phyloP scores from a whole-genome alignment of 2,113 vertebrate genomes.

The Vulpes lagopus region DNA sequence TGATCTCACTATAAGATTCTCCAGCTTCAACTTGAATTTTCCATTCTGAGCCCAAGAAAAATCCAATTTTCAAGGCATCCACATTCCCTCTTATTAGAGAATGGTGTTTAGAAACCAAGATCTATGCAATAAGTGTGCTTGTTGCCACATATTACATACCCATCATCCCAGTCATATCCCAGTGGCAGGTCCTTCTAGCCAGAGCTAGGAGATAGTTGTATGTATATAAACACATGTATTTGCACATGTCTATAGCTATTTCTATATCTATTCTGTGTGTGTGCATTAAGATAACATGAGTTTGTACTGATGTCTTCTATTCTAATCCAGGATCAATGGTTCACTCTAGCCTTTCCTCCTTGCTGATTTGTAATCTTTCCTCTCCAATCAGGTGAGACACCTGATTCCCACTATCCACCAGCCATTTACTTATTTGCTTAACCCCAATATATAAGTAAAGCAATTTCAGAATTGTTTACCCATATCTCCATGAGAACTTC shows the following conservation, averaged over 20 bases:
- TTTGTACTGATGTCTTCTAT: not conserved
- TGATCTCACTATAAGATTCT: not conserved
- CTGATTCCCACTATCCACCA: not conserved
- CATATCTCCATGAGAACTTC: not conserved
- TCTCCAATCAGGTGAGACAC: not conserved
- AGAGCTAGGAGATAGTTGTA: not conserved
- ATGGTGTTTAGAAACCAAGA: not conserved
- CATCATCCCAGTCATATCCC: not conserved
- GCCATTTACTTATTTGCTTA: not conserved
- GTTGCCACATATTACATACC: not conserved
- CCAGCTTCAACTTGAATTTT: not conserved
- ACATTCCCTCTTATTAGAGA: not conserved
- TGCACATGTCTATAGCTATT: not conserved
- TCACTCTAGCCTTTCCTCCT: not conserved
- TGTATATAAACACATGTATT: not conserved
- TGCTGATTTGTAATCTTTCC: not conserved
- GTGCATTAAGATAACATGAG: not conserved
- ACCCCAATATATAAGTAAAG: not conserved
- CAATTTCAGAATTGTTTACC: not conserved
- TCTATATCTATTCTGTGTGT: not conserved
- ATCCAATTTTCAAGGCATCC: not conserved
- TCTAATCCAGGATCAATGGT: not conserved
- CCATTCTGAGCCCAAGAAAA: not conserved
- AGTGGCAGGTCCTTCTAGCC: not conserved
- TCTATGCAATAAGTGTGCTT: not conserved